Evolutionary conservation across 2,113 vertebrate genomes (phyloP).

Genomic region (Oceanodroma tethys): DNA sequence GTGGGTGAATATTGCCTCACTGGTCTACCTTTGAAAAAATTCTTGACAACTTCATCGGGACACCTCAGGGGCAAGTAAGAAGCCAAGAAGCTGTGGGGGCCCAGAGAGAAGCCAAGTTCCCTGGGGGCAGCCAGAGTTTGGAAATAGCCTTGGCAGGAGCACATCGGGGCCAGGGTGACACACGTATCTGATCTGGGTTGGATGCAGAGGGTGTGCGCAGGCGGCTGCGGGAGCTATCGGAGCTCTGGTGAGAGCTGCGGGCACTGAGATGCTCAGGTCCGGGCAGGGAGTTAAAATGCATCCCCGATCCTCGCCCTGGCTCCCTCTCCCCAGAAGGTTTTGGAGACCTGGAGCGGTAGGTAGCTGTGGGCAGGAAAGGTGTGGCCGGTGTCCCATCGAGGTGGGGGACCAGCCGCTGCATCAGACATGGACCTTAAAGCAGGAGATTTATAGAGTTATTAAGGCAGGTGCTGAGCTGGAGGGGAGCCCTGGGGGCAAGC

Average conservation of each 20-base stretch:
- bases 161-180: accelerated
- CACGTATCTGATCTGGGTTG: neutral
- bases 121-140: neutral
- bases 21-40: neutral
- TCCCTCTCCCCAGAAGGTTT: neutral
- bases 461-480: neutral
- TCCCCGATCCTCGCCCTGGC: neutral
- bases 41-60: neutral
- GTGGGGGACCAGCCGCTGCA: neutral
- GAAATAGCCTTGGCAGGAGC: neutral
- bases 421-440: accelerated
- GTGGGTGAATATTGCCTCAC: neutral
- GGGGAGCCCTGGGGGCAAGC: neutral
- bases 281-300: neutral
- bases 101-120: neutral
- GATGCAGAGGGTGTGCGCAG: neutral
- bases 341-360: neutral
- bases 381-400: accelerated
- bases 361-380: neutral
- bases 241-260: neutral
- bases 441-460: neutral
- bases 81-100: neutral
- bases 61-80: neutral
- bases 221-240: neutral
- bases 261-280: neutral